Evolutionary conservation across 1,140 invertebrate species (phyloP).

Genomic region (Brachionus sp.): DNA sequence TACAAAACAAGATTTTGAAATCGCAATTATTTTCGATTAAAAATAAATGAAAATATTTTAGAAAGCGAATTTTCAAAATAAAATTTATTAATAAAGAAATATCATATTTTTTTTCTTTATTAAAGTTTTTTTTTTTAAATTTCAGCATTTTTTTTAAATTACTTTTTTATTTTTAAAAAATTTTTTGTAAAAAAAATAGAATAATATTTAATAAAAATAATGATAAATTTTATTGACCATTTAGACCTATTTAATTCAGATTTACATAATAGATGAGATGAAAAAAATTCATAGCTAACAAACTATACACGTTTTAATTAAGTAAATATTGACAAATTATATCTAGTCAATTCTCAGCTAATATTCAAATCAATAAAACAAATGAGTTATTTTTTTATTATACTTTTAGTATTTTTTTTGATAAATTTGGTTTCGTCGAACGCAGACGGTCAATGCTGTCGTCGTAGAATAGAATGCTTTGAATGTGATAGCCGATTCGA

Average conservation of each 20-base stretch:
- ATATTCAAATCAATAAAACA: background rate
- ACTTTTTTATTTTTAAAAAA: too few relatives aligned
- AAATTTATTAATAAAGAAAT: too few relatives aligned
- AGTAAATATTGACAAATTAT: background rate
- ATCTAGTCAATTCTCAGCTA: background rate
- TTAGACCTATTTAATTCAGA: background rate
- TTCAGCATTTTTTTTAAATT: too few relatives aligned
- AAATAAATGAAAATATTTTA: too few relatives aligned
- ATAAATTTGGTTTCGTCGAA: background rate
- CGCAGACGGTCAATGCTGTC: conserved; percentile 26
- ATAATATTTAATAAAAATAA: background rate
- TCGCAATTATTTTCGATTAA: too few relatives aligned
- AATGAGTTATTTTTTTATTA: background rate
- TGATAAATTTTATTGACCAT: too few relatives aligned
- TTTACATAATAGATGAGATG: background rate
- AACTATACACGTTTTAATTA: background rate
- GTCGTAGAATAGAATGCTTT: conserved; percentile 23
- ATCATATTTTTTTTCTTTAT: too few relatives aligned
- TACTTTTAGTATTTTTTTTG: background rate
- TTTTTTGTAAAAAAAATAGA: background rate
- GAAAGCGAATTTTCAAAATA: too few relatives aligned
- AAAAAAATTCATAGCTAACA: background rate
- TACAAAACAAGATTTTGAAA: too few relatives aligned
- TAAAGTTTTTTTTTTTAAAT: too few relatives aligned
- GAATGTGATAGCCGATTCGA: conserved; percentile 34